phyloP scores from a whole-genome alignment of 2,113 vertebrate genomes.

The Oplegnathus fasciatus region DNA sequence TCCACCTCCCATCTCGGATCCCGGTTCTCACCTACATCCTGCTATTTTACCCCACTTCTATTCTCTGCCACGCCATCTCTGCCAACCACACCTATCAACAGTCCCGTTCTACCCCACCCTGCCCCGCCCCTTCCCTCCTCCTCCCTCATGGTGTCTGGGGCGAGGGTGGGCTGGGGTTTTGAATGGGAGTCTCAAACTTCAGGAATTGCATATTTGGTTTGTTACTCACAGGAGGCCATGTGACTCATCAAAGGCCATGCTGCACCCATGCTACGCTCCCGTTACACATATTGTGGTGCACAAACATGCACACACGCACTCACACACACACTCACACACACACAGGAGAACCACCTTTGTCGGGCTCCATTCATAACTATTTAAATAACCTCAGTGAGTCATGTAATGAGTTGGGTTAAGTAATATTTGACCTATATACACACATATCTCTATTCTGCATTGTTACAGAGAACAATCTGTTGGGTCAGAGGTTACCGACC shows the following conservation, averaged over 20 bases:
- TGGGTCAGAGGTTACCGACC: not conserved
- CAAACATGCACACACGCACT: conserved; percentile 14
- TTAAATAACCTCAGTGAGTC: conserved; percentile 75
- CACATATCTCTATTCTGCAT: not conserved
- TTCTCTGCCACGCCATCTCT: conserved; percentile 28
- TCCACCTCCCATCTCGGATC: conserved; percentile 5
- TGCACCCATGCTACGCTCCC: conserved; percentile 71
- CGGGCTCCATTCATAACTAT: conserved; percentile 72
- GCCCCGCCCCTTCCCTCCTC: conserved; percentile 4
- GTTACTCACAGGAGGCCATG: conserved; percentile 81
- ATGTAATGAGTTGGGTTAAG: conserved; percentile 37
- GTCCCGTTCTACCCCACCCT: conserved; percentile 25
- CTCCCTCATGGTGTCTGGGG: conserved; percentile 35
- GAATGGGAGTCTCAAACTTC: conserved; percentile 68
- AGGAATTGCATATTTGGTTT: conserved; percentile 79
- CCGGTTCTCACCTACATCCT: conserved; percentile 65
- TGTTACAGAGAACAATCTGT: not conserved
- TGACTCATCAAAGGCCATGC: conserved; percentile 82
- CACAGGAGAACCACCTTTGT: conserved; percentile 44
- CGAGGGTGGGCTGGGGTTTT: conserved; percentile 49
- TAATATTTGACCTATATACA: conserved; percentile 54
- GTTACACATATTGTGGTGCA: conserved; percentile 51
- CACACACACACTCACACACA: conserved; percentile 2
- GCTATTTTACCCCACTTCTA: conserved; percentile 40
- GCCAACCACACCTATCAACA: conserved; percentile 69